Base-by-base conservation (phyloP, 2,113 vertebrate species). In the Phyllopteryx taeniolatus region DNA sequence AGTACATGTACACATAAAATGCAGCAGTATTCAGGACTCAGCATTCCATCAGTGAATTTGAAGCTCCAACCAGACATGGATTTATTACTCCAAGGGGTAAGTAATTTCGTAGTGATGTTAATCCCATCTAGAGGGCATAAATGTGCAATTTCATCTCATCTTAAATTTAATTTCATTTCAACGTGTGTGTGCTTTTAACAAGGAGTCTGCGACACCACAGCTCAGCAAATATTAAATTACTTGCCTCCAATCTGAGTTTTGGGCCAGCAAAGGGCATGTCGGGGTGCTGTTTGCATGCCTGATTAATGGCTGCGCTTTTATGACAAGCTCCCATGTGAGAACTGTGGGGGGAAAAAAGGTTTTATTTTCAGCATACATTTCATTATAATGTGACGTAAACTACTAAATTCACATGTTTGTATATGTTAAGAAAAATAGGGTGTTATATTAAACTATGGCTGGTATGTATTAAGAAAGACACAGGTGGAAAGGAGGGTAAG, bases 41-140 rank as follows among this genome's bases (percentile, higher is more conserved):
- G 8, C 20, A 47, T 44, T 7, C 14, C 59, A 82, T 78, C 69
- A 27, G 46, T 72, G 31, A 66, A 61, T 72, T 31, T 49, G n/a
- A 14, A 72, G 20, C 12, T 49, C 31, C 10, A 53, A 15, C 35
- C 5, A 8, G 59, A 75, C 43, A 61, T 9, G 12, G 56, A 72
- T 74, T 76, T 75, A 65, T 76, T 68, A 70, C 59, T 73, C 51
- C 2, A 9, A 22, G 14, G 20, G 46, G 53, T 33, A 35, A 20
- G 8, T 42, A n/a, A 63, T 63, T 63, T 63, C 35, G 42, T 31
- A 42, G 62, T 19, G 53, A 70, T 62, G 72, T 59, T 68, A 73
- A 79, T 81, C 14, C 51, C 11, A 9, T 75, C 74, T 53, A 68
- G 22, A 70, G 46, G 44, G 3, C 61, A 70, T 54, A 53, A 46